A percentile compares a stretch with the other conserved stretches of the same genome.
These are phyloP conservation scores for Megaceryle torquata DNA, from an alignment of 2,113 vertebrate genomes.

Conservation along the genomic window DNA sequence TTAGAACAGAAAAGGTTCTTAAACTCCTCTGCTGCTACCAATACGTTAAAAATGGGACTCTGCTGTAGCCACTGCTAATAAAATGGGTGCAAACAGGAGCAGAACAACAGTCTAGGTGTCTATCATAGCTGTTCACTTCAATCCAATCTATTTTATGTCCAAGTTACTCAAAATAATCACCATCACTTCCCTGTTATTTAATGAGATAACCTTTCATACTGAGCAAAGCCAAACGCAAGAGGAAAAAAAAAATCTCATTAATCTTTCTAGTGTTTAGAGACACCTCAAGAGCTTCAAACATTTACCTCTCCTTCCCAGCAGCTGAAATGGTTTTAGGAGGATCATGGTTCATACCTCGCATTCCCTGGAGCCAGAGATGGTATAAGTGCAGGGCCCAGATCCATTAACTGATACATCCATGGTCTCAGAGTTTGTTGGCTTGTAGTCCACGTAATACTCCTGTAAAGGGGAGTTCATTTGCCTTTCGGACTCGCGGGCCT, in stretches of 20 bases:
- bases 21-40: background rate
- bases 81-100: background rate
- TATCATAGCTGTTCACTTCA: conserved; percentile 64
- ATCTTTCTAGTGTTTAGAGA: conserved; percentile 75
- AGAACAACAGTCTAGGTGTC: background rate
- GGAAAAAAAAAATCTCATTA: conserved; percentile 23
- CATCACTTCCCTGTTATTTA: conserved; percentile 63
- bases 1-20: background rate
- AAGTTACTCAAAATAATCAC: conserved; percentile 56
- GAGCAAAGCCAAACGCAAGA: conserved; percentile 46
- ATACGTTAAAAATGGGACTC: background rate
- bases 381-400: conserved; percentile 96
- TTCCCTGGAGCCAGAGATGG: conserved; percentile 98
- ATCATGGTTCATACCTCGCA: conserved; percentile 97
- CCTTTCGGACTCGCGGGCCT: conserved; percentile 87
- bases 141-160: conserved; percentile 48
- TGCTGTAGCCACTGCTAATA: background rate
- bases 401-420: conserved; percentile 98
- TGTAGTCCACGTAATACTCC: conserved; percentile 99
- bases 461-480: conserved; percentile 94
- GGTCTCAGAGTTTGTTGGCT: conserved; percentile 96
- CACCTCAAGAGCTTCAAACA: conserved; percentile 79
- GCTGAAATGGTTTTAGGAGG: conserved; percentile 95
- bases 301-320: conserved; percentile 96
- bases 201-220: conserved; percentile 59